Percentiles rank a stretch among this genome's conserved stretches.
Conservation (phyloP, 2,113 vertebrate species). For the Heliornis fulica region DNA sequence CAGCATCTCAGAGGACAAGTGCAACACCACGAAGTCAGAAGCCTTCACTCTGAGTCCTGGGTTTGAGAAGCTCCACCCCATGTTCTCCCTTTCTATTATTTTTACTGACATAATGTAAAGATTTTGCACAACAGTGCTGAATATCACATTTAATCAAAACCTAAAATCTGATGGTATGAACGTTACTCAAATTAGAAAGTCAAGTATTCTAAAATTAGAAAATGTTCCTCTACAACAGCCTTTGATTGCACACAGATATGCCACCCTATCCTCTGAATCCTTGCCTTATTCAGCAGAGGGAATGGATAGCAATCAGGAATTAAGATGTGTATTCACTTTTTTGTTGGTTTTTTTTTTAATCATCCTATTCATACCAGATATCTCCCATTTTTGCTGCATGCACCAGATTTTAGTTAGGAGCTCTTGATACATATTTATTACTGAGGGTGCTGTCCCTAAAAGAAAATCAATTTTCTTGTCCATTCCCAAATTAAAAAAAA, state of each 20-base stretch:
- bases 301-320: background rate
- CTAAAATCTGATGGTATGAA: background rate
- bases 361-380: background rate
- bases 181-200: background rate
- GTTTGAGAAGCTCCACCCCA: background rate
- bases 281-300: background rate
- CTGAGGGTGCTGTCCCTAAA: background rate
- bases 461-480: background rate
- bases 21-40: background rate
- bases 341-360: background rate
- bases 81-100: background rate
- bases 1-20: background rate
- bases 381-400: background rate
- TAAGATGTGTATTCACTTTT: background rate
- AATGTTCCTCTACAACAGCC: background rate
- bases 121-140: background rate
- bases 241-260: background rate
- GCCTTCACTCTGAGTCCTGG: background rate
- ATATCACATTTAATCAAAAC: background rate
- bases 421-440: background rate
- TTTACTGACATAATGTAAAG: background rate
- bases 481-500: background rate
- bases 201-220: constrained; percentile 27
- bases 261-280: background rate
- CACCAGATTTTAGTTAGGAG: background rate